Percentiles rank a stretch among this genome's conserved stretches.
phyloP scores from a whole-genome alignment of 2,888 invertebrate species.

The Lycaena phlaeas region DNA sequence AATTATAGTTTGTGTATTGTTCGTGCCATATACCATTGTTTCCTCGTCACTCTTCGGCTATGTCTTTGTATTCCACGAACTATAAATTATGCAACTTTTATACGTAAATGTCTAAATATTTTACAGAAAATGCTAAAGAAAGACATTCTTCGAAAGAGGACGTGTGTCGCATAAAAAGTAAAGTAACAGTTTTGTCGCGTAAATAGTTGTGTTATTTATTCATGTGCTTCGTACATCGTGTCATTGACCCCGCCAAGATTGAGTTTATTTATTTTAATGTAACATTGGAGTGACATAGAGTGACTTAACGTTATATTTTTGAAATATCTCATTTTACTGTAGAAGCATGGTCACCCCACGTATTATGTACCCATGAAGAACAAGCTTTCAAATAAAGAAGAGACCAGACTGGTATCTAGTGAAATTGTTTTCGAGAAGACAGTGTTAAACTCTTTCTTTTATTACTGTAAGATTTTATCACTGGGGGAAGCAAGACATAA shows the following conservation, averaged over 20 bases:
- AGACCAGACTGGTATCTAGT: slow-evolving; percentile 8
- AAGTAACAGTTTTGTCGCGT: background rate
- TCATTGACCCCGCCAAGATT: too few relatives aligned
- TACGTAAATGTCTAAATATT: background rate
- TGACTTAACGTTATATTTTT: too few relatives aligned
- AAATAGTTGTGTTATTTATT: background rate
- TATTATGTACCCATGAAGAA: slow-evolving; percentile 24
- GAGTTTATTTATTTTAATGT: too few relatives aligned
- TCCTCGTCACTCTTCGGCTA: too few relatives aligned
- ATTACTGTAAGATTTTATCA: too few relatives aligned
- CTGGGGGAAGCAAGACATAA: too few relatives aligned
- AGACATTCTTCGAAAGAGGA: background rate
- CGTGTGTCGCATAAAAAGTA: slow-evolving; percentile 2
- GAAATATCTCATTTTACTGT: background rate
- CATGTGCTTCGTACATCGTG: too few relatives aligned
- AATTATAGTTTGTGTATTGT: too few relatives aligned
- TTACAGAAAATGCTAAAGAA: background rate
- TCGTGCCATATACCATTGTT: too few relatives aligned
- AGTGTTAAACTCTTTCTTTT: too few relatives aligned
- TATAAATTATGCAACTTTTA: background rate
- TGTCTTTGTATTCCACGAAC: too few relatives aligned
- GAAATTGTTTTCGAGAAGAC: slow-evolving; percentile 11
- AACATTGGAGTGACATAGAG: too few relatives aligned
- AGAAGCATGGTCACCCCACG: slow-evolving; percentile 12
- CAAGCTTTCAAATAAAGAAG: slow-evolving; percentile 25